Conservation (phyloP, 2,888 invertebrate species). For the Cataglyphis cursor region DNA sequence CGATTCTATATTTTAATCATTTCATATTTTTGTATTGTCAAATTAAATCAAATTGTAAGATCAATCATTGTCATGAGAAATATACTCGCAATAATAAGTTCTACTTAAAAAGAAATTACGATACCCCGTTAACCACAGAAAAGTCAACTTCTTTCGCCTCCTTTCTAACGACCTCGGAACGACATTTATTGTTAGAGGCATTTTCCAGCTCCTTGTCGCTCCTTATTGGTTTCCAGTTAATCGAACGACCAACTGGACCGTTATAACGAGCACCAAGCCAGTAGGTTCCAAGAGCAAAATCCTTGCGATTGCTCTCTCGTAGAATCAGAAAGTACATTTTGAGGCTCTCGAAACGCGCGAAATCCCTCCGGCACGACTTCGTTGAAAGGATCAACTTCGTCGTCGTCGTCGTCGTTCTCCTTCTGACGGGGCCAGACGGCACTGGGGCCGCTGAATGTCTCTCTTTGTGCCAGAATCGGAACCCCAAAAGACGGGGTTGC, state of each 20-base stretch:
- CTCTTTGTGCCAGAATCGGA: slow-evolving; percentile 70
- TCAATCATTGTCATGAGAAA: slow-evolving; percentile 17
- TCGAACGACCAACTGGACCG: slow-evolving; percentile 77
- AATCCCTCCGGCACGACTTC: slow-evolving; percentile 29
- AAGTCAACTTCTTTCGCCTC: slow-evolving; percentile 22
- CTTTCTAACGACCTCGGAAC: slow-evolving; percentile 33
- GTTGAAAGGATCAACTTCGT: slow-evolving; percentile 57
- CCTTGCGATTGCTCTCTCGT: slow-evolving; percentile 52
- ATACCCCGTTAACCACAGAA: slow-evolving; percentile 31
- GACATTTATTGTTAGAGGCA: slow-evolving; percentile 50
- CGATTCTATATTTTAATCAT: background rate
- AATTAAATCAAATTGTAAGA: background rate
- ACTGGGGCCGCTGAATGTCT: slow-evolving; percentile 59
- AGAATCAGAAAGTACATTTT: slow-evolving; percentile 57
- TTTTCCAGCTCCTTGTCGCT: slow-evolving; percentile 53
- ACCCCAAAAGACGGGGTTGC: slow-evolving; percentile 54
- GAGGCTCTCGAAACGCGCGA: slow-evolving; percentile 55
- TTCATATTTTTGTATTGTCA: background rate
- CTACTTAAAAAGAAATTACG: slow-evolving; percentile 33
- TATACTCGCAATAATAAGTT: slow-evolving; percentile 2
- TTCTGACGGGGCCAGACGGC: slow-evolving; percentile 59
- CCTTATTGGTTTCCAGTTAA: slow-evolving; percentile 81
- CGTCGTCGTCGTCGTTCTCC: slow-evolving; percentile 36
- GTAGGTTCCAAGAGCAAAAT: slow-evolving; percentile 51
- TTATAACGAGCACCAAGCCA: slow-evolving; percentile 73